Percentiles rank a stretch among this genome's conserved stretches.
Conservation (phyloP, 2,888 invertebrate genomes). For the Drosophila heteroneura region DNA sequence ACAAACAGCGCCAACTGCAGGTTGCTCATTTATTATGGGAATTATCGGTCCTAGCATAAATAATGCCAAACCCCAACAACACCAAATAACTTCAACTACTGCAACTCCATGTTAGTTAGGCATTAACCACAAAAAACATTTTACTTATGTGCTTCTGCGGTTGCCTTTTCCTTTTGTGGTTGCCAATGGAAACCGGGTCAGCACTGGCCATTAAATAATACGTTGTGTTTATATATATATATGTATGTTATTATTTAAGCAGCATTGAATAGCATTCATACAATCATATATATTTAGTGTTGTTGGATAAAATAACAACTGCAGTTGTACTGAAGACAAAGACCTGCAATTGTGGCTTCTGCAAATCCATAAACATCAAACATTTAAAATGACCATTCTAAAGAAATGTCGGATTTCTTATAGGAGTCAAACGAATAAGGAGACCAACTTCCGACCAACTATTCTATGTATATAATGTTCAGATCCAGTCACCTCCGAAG, state of each 20-base stretch:
- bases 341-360: slow-evolving; percentile 9
- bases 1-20: slow-evolving; percentile 48
- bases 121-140: slow-evolving; percentile 62
- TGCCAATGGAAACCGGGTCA: slow-evolving; percentile 39
- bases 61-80: slow-evolving; percentile 47
- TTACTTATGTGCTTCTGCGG: slow-evolving; percentile 55
- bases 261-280: neutral
- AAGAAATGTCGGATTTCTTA: neutral
- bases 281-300: slow-evolving; percentile 6
- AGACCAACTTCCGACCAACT: neutral
- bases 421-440: neutral
- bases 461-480: neutral
- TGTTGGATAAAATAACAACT: slow-evolving; percentile 32
- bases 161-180: slow-evolving; percentile 55
- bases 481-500: neutral
- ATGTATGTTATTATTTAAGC: neutral
- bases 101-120: slow-evolving; percentile 9
- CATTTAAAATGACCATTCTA: neutral
- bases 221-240: slow-evolving; percentile 7
- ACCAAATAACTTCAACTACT: slow-evolving; percentile 17
- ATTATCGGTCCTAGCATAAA: slow-evolving; percentile 64
- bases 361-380: neutral
- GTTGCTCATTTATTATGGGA: slow-evolving; percentile 66
- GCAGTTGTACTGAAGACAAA: slow-evolving; percentile 12
- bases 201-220: slow-evolving; percentile 44